These are phyloP conservation scores for Mythimna pallens DNA, from an alignment of 2,888 invertebrate genomes.

Conservation along the genomic window DNA sequence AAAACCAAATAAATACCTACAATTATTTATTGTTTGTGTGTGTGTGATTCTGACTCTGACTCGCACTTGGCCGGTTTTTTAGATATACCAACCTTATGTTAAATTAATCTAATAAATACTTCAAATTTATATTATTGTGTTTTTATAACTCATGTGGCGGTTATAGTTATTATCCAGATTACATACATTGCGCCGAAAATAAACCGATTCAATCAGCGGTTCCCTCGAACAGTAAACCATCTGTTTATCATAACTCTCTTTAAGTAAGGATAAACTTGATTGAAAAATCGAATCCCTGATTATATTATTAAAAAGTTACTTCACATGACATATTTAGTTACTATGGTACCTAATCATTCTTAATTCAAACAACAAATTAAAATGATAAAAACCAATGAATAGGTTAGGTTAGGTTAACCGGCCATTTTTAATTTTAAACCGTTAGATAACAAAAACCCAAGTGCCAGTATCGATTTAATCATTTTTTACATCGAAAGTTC, in stretches of 20 bases:
- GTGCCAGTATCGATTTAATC: background rate
- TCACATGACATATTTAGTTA: background rate
- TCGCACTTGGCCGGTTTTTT: too few species aligned
- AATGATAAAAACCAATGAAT: background rate
- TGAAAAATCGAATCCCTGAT: background rate
- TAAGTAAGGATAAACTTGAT: too few species aligned
- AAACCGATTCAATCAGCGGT: background rate
- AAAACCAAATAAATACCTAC: too few species aligned
- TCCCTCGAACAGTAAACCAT: background rate
- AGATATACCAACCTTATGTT: too few species aligned
- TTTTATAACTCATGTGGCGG: too few species aligned
- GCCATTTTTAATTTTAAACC: background rate
- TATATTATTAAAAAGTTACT: background rate
- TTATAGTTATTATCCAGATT: too few species aligned
- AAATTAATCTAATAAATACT: too few species aligned
- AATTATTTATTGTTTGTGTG: too few species aligned
- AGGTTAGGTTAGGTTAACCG: background rate
- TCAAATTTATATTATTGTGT: too few species aligned
- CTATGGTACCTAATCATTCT: background rate
- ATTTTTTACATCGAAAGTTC: slow-evolving; percentile 5
- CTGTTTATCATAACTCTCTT: background rate
- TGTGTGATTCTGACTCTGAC: too few species aligned
- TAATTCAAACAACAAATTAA: background rate
- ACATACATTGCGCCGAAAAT: background rate
- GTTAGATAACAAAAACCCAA: background rate